Percentiles rank a stretch among this genome's conserved stretches.
Evolutionary conservation across 2,797 vertebrate species (phyloP).

Genomic region (Spondyliosoma cantharus): DNA sequence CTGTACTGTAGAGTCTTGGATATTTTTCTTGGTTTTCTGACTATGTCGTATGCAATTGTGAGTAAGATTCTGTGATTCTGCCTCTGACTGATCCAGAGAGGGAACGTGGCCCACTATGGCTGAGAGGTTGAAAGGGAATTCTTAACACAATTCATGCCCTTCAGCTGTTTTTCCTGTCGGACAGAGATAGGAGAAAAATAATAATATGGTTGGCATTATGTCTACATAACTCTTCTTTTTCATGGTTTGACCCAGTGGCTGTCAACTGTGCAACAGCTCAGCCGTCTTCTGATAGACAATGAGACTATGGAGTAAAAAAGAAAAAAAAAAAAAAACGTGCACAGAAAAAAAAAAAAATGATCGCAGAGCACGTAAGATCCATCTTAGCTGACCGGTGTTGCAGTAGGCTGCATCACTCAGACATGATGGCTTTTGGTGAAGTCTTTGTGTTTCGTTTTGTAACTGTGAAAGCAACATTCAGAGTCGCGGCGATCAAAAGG

Average conservation of each 20-base stretch:
- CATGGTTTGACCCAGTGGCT: slow-evolving; percentile 51
- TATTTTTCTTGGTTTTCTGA: slow-evolving; percentile 26
- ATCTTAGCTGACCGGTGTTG: slow-evolving; percentile 61
- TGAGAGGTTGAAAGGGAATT: slow-evolving; percentile 77
- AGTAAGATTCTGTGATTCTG: slow-evolving; percentile 53
- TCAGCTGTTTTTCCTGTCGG: slow-evolving; percentile 72
- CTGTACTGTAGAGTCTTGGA: neutral
- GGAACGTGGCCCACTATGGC: slow-evolving; percentile 45
- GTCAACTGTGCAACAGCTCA: slow-evolving; percentile 58
- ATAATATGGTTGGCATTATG: slow-evolving; percentile 68
- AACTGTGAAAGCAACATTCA: slow-evolving; percentile 62
- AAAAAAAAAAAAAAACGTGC: slow-evolving; percentile 41
- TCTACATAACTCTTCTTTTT: slow-evolving; percentile 66
- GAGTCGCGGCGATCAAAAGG: slow-evolving; percentile 61
- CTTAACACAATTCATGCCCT: slow-evolving; percentile 72
- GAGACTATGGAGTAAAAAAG: slow-evolving; percentile 50
- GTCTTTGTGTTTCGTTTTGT: slow-evolving; percentile 66
- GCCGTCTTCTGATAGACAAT: slow-evolving; percentile 58
- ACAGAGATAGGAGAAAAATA: slow-evolving; percentile 65
- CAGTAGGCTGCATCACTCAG: slow-evolving; percentile 71
- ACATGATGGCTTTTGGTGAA: slow-evolving; percentile 55
- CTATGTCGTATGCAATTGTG: slow-evolving; percentile 40
- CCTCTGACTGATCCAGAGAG: slow-evolving; percentile 49
- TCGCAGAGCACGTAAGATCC: slow-evolving; percentile 48
- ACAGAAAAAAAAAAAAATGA: slow-evolving; percentile 15